Conservation (phyloP, 2,113 vertebrate genomes). For the Clarias gariepinus region DNA sequence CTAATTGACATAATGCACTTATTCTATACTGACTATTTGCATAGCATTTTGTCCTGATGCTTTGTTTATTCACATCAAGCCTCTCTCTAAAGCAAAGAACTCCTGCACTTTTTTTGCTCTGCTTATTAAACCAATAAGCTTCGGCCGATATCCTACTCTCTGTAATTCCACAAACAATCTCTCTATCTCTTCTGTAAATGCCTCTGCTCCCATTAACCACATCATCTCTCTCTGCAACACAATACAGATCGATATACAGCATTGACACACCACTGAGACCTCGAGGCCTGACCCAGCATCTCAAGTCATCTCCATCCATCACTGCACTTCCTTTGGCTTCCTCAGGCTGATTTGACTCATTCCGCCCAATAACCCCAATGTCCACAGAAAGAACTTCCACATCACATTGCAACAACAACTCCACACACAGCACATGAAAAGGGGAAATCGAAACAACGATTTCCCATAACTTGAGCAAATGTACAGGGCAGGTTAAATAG, state of each 20-base stretch:
- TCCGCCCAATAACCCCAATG: constrained; percentile 10
- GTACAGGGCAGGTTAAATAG: constrained; percentile 18
- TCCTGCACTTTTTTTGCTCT: constrained; percentile 1
- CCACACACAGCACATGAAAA: not conserved
- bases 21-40: not conserved
- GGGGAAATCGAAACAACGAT: constrained; percentile 25
- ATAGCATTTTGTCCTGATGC: not conserved
- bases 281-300: constrained; percentile 18
- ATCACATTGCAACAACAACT: not conserved
- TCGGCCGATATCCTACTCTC: constrained; percentile 16
- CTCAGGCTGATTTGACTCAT: constrained; percentile 10
- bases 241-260: constrained; percentile 43
- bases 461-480: constrained; percentile 6
- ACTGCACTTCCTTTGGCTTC: not conserved
- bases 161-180: constrained; percentile 42
- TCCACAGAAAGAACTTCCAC: constrained; percentile 1
- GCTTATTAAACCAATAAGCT: constrained; percentile 28
- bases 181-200: constrained; percentile 13
- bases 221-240: constrained; percentile 23
- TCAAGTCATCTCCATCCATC: constrained; percentile 2
- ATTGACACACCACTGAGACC: constrained; percentile 27
- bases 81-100: not conserved
- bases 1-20: not conserved
- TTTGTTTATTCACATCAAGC: constrained; percentile 22
- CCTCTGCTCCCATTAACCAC: constrained; percentile 13